Conservation (phyloP, 2,888 invertebrate species). For the Acleris laterana region DNA sequence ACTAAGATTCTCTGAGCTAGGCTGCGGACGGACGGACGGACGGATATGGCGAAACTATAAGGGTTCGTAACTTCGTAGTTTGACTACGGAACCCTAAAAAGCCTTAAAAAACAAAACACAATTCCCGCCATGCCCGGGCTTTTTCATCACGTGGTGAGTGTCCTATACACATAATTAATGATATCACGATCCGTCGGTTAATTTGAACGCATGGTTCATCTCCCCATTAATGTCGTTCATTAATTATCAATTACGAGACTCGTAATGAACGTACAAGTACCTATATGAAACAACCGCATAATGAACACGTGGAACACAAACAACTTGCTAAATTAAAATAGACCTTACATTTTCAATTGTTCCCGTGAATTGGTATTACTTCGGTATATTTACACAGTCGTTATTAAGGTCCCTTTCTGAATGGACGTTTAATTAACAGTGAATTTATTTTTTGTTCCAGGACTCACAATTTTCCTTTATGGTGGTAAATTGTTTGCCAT, state of each 20-base stretch:
- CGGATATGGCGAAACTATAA: no score
- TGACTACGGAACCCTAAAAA: no score
- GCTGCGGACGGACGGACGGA: no score
- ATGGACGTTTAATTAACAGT: background rate
- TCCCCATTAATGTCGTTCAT: slow-evolving; percentile 12
- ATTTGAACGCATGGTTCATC: slow-evolving; percentile 11
- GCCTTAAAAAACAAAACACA: no score
- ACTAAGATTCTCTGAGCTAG: no score
- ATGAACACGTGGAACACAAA: slow-evolving; percentile 1
- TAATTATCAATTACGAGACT: slow-evolving; percentile 19
- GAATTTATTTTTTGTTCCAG: slow-evolving; percentile 1
- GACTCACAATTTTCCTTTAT: slow-evolving; percentile 5
- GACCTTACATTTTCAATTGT: background rate
- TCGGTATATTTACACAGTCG: background rate
- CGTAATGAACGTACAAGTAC: slow-evolving; percentile 1
- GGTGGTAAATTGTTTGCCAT: slow-evolving; percentile 3
- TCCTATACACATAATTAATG: background rate
- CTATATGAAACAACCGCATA: slow-evolving; percentile 3
- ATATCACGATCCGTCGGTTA: slow-evolving; percentile 1
- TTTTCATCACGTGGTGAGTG: background rate
- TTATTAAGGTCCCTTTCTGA: background rate
- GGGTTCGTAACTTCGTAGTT: no score
- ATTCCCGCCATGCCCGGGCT: no score
- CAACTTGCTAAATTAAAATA: slow-evolving; percentile 12
- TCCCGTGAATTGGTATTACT: background rate